Evolutionary conservation across 2,113 vertebrate species (phyloP), one percentile per base, ranked within the genome.

Genomic region (Verasper variegatus): DNA sequence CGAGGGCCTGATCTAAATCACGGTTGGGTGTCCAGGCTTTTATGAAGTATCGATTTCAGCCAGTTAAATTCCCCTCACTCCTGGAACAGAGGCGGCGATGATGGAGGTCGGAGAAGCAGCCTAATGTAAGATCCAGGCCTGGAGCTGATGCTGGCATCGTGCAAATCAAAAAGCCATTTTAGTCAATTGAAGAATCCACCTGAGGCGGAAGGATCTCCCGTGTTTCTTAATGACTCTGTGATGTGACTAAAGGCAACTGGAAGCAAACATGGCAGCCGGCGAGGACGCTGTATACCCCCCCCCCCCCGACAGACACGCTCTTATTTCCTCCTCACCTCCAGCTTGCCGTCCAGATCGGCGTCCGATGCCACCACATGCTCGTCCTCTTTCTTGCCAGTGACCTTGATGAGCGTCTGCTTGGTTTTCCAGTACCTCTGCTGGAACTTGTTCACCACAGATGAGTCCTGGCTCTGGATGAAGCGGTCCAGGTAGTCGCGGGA

Each of bases 361-460:
- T 99, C 98, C 0, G 97, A 98, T 26, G 97, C 97, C 27, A 99
- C 97, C 9, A 99, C 97, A 20, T 99, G 95, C 2, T 98, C 96
- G 67, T 99, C 98, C 83, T 99, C 97, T 68, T 98, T 98, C 94
- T 98, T 99, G 40, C 98, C 97, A 0, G 97, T 99, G 67, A 96
- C 98, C 92, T 96, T 98, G 87, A 99, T 97, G 71, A 99, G 95
- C 0, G 96, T 96, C 93, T 99, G 98, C 68, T 99, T 99, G 37
- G 97, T 99, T 87, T 97, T 99, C 98, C 98, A 99, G 81, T 97
- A 99, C 65, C 96, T 97, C 93, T 97, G 97, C 80, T 98, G 97
- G 94, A 99, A 97, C 91, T 96, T 97, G 92, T 98, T 99, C 70
- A 99, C 96, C 65, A 99, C 96, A 0, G 97, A 97, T 9, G 96